Conservation (phyloP, 2,113 vertebrate genomes). For the Orthonyx spaldingii region DNA sequence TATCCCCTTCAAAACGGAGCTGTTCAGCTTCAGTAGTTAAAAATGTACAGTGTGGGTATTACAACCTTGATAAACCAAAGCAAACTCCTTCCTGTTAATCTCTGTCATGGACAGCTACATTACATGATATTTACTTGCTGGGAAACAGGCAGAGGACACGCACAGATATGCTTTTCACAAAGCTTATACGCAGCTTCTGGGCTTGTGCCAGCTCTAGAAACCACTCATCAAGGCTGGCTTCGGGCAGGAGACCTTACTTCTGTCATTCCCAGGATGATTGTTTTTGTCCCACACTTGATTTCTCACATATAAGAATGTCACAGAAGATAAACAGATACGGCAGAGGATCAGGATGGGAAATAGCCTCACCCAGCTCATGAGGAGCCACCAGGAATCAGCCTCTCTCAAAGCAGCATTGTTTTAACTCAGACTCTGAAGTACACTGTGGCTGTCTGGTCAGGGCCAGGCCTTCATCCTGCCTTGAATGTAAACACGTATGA, state of each 20-base stretch:
- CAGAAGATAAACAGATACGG: not conserved
- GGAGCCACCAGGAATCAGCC: not conserved
- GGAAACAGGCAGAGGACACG: not conserved
- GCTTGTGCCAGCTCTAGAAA: not conserved
- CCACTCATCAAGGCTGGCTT: not conserved
- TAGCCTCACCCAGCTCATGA: not conserved
- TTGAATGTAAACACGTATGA: slow-evolving; percentile 17
- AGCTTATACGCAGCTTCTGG: not conserved
- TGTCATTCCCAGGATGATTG: not conserved
- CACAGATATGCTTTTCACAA: not conserved
- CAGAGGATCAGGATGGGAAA: not conserved
- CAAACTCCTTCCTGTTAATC: not conserved
- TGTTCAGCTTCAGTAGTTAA: not conserved
- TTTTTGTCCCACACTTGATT: not conserved
- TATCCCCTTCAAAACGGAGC: not conserved
- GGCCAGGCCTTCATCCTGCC: not conserved
- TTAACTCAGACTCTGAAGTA: not conserved
- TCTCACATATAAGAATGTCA: not conserved
- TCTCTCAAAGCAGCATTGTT: not conserved
- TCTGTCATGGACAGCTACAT: not conserved
- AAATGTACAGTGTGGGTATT: not conserved
- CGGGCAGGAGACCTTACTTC: not conserved
- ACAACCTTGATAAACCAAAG: not conserved
- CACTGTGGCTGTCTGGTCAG: not conserved
- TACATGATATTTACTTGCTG: not conserved